These are phyloP conservation scores for Megalonaias nervosa DNA, from an alignment of 1,140 invertebrate species.

Conservation along the genomic window DNA sequence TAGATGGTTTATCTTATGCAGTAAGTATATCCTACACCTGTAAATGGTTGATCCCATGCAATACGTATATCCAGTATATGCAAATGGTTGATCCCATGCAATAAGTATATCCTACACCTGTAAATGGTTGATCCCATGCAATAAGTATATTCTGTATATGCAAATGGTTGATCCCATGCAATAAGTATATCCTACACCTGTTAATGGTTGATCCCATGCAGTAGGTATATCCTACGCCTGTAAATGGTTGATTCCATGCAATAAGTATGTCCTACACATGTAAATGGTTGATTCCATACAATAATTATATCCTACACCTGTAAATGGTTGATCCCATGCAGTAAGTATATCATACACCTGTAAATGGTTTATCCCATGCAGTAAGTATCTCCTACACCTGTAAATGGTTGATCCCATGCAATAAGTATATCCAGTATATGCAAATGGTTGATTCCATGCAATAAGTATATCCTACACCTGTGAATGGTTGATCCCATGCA, in stretches of 20 bases:
- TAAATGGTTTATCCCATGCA: constrained; percentile 79
- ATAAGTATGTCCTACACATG: constrained; percentile 74
- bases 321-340: no score
- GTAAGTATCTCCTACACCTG: constrained; percentile 74
- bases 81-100: constrained; percentile 79
- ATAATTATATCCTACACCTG: constrained; percentile 74
- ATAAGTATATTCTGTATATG: constrained; percentile 76
- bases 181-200: constrained; percentile 74
- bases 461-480: constrained; percentile 74
- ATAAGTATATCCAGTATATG: constrained; percentile 76
- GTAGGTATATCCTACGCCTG: no score
- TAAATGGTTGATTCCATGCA: constrained; percentile 79
- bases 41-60: no score
- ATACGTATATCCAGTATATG: no score
- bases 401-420: constrained; percentile 80
- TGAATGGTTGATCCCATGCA: no score
- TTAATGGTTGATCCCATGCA: no score
- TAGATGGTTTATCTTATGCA: constrained; percentile 79
- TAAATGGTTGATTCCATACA: constrained; percentile 79
- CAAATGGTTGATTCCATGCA: constrained; percentile 79
- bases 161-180: constrained; percentile 80
- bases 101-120: constrained; percentile 74
- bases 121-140: constrained; percentile 80
- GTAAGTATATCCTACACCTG: constrained; percentile 74
- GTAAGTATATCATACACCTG: no score